These are phyloP conservation scores for Tupiocoris notatus DNA, from an alignment of 2,888 invertebrate genomes.

Conservation along the genomic window DNA sequence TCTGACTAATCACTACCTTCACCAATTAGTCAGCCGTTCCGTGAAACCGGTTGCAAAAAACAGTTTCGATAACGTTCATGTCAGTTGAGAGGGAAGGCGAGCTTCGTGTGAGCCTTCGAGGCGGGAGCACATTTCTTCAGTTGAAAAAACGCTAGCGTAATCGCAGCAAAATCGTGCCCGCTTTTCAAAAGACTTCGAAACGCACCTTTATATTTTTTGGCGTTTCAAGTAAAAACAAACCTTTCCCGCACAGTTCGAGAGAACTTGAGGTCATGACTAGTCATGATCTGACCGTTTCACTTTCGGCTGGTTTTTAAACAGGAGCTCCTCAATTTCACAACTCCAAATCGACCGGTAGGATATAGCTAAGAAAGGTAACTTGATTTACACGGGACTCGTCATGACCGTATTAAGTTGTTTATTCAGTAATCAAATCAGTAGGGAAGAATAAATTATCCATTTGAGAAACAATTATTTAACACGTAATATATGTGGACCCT, in stretches of 20 bases:
- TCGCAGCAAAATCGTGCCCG: background rate
- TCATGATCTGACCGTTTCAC: background rate
- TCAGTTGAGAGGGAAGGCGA: background rate
- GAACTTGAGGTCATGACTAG: background rate
- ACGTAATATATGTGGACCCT: no score
- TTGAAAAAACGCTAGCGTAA: background rate
- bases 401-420: no score
- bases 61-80: background rate
- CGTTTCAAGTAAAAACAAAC: background rate
- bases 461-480: no score
- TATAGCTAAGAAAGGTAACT: no score
- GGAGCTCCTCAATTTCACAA: background rate
- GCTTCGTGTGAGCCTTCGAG: background rate
- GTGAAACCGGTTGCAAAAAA: conserved; percentile 38
- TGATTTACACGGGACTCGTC: no score
- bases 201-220: background rate
- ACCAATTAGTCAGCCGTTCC: conserved; percentile 32
- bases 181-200: background rate
- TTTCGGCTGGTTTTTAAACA: background rate
- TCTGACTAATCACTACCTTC: conserved; percentile 33
- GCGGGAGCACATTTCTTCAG: background rate
- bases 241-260: background rate
- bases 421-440: no score
- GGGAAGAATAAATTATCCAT: no score
- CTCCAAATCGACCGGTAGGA: no score